These are phyloP conservation scores for Euwallacea fornicatus DNA, from an alignment of 1,140 invertebrate species.

Conservation along the genomic window DNA sequence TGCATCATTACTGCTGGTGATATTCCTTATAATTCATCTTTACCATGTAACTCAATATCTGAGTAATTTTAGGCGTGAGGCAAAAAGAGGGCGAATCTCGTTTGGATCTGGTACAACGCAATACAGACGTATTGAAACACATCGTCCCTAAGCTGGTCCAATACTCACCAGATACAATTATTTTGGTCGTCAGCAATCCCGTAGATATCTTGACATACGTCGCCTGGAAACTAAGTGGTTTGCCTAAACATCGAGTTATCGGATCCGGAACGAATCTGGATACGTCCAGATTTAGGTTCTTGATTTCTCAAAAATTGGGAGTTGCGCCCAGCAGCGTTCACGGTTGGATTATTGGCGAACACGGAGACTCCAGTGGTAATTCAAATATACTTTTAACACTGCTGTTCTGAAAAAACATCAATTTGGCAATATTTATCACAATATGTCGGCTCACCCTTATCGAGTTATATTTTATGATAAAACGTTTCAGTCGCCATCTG, in stretches of 20 bases:
- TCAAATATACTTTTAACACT: not conserved
- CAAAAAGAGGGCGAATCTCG: conserved; percentile 85
- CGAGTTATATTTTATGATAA: too few species aligned
- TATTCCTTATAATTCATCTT: not conserved
- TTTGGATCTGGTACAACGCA: conserved; percentile 81
- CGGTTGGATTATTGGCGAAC: conserved; percentile 88
- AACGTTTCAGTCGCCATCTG: conserved; percentile 78
- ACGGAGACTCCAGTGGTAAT: conserved; percentile 77
- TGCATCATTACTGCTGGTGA: conserved; percentile 82
- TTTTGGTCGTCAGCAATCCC: conserved; percentile 90
- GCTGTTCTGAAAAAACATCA: too few species aligned
- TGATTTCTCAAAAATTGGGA: conserved; percentile 78
- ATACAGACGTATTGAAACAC: conserved; percentile 84
- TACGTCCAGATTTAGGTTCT: conserved; percentile 85
- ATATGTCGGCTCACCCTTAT: too few species aligned
- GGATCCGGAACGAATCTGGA: conserved; percentile 91
- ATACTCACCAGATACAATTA: conserved; percentile 81
- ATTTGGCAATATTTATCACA: too few species aligned
- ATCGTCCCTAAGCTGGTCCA: conserved; percentile 82
- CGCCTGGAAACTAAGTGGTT: conserved; percentile 88
- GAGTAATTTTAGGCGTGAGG: conserved; percentile 61
- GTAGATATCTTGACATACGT: conserved; percentile 90
- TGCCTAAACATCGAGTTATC: conserved; percentile 83
- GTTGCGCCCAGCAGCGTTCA: conserved; percentile 82
- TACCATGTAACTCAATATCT: not conserved